Evolutionary conservation across 2,113 vertebrate species (phyloP).

Genomic region (Mus musculus): GRCm39 chr7:122782001-122782500

Average conservation of each 20-base stretch:
- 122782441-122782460: not conserved
- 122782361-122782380: not conserved
- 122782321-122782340: not conserved
- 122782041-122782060: constrained; percentile 71
- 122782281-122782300: not conserved
- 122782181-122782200: not conserved
- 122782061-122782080: constrained; percentile 81
- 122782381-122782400: not conserved
- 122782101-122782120: constrained; percentile 45
- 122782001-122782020: not conserved
- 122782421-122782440: not conserved
- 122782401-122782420: not conserved
- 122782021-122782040: constrained; percentile 11
- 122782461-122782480: not conserved
- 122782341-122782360: not conserved
- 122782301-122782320: not conserved
- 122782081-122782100: constrained; percentile 75
- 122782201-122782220: not conserved
- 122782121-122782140: not conserved
- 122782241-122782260: not conserved
- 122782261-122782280: not conserved
- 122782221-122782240: not conserved
- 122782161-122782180: not conserved
- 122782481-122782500: not conserved
- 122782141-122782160: constrained; percentile 55